Evolutionary conservation across 2,888 invertebrate species (phyloP).

Genomic region (Drosophila mimica): DNA sequence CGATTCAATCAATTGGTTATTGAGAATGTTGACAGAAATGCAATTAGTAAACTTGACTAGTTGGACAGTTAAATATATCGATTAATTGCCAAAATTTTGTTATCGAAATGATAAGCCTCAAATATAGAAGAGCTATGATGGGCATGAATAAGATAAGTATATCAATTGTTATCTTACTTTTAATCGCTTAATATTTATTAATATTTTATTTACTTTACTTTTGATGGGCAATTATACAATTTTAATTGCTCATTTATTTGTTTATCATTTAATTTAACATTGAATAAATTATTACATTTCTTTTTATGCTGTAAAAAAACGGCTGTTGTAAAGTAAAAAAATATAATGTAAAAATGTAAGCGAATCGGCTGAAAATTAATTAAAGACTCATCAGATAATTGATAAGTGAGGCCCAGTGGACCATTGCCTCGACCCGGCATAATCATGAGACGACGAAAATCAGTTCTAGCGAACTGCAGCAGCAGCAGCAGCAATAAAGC

Average conservation of each 20-base stretch:
- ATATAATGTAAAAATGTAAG: constrained; percentile 26
- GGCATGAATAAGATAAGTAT: too few relatives aligned
- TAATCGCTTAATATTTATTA: not conserved
- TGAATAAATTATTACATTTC: constrained; percentile 1
- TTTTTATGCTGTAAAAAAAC: not conserved
- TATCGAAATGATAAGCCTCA: not conserved
- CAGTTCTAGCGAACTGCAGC: constrained; percentile 49
- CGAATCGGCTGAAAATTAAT: constrained; percentile 63
- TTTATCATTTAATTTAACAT: constrained; percentile 1
- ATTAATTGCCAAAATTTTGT: not conserved
- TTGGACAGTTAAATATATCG: not conserved
- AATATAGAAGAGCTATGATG: not conserved
- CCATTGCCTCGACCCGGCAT: constrained; percentile 29
- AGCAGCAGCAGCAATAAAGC: not conserved
- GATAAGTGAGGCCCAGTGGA: constrained; percentile 36
- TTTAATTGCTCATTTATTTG: not conserved
- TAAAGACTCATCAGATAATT: constrained; percentile 77
- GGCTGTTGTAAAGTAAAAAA: constrained; percentile 8
- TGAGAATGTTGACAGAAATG: not conserved
- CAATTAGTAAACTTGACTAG: not conserved
- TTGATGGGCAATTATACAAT: not conserved
- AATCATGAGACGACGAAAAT: constrained; percentile 58
- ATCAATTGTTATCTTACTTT: not conserved
- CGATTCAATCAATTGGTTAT: not conserved
- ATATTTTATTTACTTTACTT: too few relatives aligned